These are phyloP conservation scores for Dryocosmus kuriphilus DNA, from an alignment of 2,888 invertebrate genomes.

Conservation along the genomic window DNA sequence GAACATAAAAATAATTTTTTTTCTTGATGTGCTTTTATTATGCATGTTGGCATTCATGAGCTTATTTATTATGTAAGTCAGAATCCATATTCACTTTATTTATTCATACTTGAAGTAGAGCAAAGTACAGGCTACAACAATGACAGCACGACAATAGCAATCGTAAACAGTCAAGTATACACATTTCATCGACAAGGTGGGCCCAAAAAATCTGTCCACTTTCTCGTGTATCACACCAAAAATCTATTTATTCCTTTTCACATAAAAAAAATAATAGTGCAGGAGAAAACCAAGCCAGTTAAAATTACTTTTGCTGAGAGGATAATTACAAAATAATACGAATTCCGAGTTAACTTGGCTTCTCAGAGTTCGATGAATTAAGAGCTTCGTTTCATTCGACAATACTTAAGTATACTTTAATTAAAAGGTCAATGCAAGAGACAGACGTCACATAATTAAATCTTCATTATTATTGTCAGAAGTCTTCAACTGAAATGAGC, in stretches of 20 bases:
- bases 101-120: conserved; percentile 16
- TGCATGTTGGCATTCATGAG: neutral
- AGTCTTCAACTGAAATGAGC: neutral
- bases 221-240: neutral
- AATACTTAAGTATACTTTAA: neutral
- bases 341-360: neutral
- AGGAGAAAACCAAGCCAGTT: neutral
- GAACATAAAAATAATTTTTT: neutral
- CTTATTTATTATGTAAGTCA: conserved; percentile 16
- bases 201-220: conserved; percentile 22
- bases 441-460: neutral
- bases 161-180: neutral
- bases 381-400: neutral
- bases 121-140: conserved; percentile 27
- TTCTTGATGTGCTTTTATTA: neutral
- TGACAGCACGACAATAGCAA: conserved; percentile 3
- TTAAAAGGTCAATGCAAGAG: neutral
- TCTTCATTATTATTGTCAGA: neutral
- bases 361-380: neutral
- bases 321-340: neutral
- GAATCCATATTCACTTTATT: conserved; percentile 23
- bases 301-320: neutral
- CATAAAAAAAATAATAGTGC: neutral
- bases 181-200: conserved; percentile 6
- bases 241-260: neutral